phyloP scores from a whole-genome alignment of 2,113 vertebrate genomes.

The Ammospiza nelsoni region DNA sequence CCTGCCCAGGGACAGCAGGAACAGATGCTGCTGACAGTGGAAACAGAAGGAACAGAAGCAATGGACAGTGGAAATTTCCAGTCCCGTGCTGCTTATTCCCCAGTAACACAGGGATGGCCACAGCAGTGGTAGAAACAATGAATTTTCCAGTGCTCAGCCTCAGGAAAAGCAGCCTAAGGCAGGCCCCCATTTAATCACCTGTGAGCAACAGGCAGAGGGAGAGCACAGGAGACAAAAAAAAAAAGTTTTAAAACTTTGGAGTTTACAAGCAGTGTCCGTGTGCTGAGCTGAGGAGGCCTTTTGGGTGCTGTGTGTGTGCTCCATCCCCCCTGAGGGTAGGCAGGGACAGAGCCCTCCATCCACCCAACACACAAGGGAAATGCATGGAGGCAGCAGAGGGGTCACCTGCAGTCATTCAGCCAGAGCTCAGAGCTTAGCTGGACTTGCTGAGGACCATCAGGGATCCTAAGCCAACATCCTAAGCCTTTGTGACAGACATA shows the following conservation, averaged over 20 bases:
- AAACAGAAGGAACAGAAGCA: not conserved
- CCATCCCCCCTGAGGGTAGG: accelerated
- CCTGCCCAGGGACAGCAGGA: not conserved
- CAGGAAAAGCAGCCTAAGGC: not conserved
- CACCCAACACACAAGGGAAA: not conserved
- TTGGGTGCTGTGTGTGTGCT: not conserved
- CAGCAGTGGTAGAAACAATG: not conserved
- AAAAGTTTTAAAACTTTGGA: not conserved
- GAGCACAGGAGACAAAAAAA: not conserved
- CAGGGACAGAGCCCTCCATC: not conserved
- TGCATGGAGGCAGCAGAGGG: not conserved
- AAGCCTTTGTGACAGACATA: not conserved
- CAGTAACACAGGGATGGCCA: not conserved
- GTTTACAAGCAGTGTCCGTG: not conserved
- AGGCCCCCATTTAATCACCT: not conserved
- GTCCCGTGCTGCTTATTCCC: not conserved
- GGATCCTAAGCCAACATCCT: not conserved
- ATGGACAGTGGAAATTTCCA: not conserved
- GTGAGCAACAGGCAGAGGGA: not conserved
- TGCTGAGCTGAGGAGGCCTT: not conserved
- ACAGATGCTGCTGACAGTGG: not conserved
- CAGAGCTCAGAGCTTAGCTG: not conserved
- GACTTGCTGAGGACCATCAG: not conserved
- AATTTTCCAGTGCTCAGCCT: not conserved
- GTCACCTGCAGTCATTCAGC: not conserved